Evolutionary conservation across 2,797 vertebrate species (phyloP), one percentile per base, ranked within the genome.

Genomic region (Gastrophryne carolinensis): DNA sequence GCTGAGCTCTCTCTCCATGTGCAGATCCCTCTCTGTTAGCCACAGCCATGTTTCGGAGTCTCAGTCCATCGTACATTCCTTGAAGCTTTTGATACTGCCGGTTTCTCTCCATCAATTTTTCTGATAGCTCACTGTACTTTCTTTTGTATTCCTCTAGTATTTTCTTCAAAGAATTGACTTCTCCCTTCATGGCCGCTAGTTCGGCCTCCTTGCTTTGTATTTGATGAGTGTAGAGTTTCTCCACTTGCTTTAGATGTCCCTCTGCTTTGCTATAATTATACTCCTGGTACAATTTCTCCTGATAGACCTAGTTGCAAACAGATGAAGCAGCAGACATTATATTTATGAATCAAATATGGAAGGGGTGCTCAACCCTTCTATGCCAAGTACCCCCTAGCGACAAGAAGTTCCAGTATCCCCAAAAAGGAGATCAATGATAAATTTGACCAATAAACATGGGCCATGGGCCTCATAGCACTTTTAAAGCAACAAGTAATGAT

Each of bases 111-210:
- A 95, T 93, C 79, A 96, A 90, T 80, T 91, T 91, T 85, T 96
- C 94, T 0, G 93, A 94, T 70, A 95, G 91, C 62, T 96, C 94
- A 19, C 88, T 92, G 88, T 94, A 94, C 84, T 95, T 96, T 77
- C 88, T 91, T 85, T 96, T 96, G 53, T 96, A 96, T 80, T 97
- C 95, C 56, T 95, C 95, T 84, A 95, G 88, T 80, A 95, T 89
- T 92, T 96, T 85, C 62, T 85, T 84, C 79, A 85, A 82, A 10
- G 87, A 85, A 12, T 86, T 58, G 0, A 97, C 90, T 80, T 97
- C 95, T 2, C 89, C 93, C 75, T 87, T 92, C 87, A 95, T 91
- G 72, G 91, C 84, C 0, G 82, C 86, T 72, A 96, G 81, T 79
- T 96, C 94, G 70, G 93, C 80, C 77, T 96, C 94, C 82, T 94